Evolutionary conservation across 2,797 vertebrate genomes (phyloP).

Genomic region (Ibycter americanus): DNA sequence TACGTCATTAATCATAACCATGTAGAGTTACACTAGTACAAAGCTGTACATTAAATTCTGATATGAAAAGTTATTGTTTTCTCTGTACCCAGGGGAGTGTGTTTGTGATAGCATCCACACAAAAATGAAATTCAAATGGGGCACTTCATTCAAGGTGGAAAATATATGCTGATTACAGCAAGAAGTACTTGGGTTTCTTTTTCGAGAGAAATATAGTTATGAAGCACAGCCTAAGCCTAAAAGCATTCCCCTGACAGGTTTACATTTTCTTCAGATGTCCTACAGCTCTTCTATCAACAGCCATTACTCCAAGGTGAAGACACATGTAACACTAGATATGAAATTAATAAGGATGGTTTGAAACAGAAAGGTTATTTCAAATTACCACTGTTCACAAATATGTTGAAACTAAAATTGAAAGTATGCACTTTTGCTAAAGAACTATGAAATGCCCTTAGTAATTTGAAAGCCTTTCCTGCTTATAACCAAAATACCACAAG

Average conservation of each 20-base stretch:
- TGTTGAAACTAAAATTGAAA: not conserved
- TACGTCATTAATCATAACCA: not conserved
- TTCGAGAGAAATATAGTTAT: not conserved
- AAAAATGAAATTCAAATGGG: not conserved
- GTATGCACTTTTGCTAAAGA: not conserved
- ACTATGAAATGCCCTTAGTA: not conserved
- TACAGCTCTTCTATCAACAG: not conserved
- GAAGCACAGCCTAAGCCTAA: not conserved
- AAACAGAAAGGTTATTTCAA: constrained; percentile 21
- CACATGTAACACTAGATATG: not conserved
- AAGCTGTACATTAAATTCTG: not conserved
- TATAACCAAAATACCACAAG: not conserved
- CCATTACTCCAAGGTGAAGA: not conserved
- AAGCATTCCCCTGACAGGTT: not conserved
- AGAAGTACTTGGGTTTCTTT: not conserved
- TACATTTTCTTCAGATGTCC: not conserved
- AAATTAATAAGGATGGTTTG: constrained; percentile 4
- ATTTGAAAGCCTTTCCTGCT: not conserved
- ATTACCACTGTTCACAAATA: not conserved
- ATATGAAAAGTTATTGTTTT: not conserved
- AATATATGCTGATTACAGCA: not conserved
- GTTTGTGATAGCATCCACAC: not conserved
- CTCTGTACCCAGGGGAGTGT: not conserved
- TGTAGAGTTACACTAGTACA: not conserved
- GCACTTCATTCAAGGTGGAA: not conserved